These are phyloP conservation scores for Imbricaverruca yamaguchii DNA, from an alignment of 2,888 invertebrate genomes.

Conservation along the genomic window DNA sequence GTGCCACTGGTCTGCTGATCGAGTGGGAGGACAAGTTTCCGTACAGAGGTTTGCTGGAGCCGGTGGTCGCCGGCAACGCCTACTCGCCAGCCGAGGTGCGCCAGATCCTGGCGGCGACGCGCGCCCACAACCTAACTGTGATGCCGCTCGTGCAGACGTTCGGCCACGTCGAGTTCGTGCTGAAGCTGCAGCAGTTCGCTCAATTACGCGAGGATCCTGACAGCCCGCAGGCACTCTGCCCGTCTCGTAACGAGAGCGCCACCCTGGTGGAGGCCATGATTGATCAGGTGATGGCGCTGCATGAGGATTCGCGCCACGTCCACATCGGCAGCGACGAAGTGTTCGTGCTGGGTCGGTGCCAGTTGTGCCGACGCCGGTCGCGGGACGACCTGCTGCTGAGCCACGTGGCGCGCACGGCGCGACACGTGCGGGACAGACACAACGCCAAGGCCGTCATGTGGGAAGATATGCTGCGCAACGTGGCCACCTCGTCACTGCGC, in stretches of 20 bases:
- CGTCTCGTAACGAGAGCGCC: conserved; percentile 38
- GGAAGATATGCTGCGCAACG: conserved; percentile 50
- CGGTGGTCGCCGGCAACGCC: conserved; percentile 42
- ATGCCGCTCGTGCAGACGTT: conserved; percentile 49
- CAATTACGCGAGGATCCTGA: conserved; percentile 39
- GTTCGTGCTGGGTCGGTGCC: conserved; percentile 60
- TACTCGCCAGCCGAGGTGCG: conserved; percentile 41
- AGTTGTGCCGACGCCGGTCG: conserved; percentile 44
- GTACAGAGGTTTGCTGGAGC: conserved; percentile 39
- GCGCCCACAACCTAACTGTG: conserved; percentile 46
- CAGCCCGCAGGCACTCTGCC: conserved; percentile 40
- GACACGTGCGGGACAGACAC: conserved; percentile 40
- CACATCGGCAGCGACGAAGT: conserved; percentile 72
- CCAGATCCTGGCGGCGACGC: conserved; percentile 38
- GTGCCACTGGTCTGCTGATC: conserved; percentile 51
- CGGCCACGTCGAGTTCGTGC: conserved; percentile 44
- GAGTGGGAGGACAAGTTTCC: conserved; percentile 58
- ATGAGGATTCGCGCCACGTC: conserved; percentile 45
- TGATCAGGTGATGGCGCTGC: conserved; percentile 42
- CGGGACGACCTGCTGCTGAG: conserved; percentile 28
- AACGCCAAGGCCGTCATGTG: conserved; percentile 46
- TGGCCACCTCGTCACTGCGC: conserved; percentile 22
- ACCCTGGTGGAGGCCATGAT: conserved; percentile 35
- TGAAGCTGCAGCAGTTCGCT: conserved; percentile 40
- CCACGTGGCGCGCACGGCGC: conserved; percentile 39